phyloP scores from a whole-genome alignment of 2,113 vertebrate species.

The Dinomys branickii region DNA sequence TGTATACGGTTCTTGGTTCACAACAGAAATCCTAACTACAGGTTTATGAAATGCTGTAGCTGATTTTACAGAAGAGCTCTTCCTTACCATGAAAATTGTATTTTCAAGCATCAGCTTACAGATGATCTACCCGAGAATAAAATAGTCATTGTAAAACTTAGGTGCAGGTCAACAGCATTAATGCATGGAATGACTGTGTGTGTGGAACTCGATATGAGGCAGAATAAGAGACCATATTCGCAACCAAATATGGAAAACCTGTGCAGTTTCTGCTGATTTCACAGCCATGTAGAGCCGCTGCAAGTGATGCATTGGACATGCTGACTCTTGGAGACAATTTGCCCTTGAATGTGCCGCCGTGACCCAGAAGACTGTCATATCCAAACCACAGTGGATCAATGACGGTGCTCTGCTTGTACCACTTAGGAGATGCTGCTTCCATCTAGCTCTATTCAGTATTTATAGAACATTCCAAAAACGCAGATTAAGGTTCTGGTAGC shows the following conservation, averaged over 20 bases:
- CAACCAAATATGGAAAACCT: background rate
- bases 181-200: background rate
- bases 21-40: background rate
- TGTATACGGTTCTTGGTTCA: background rate
- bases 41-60: slow-evolving; percentile 4
- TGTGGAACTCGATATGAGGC: background rate
- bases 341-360: background rate
- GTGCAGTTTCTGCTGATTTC: background rate
- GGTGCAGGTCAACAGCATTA: background rate
- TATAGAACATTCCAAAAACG: background rate
- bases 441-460: background rate
- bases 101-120: background rate
- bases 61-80: background rate
- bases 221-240: background rate
- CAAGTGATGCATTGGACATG: background rate
- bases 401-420: background rate
- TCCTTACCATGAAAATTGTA: slow-evolving; percentile 21
- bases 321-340: background rate
- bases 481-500: background rate
- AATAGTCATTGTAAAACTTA: slow-evolving; percentile 22
- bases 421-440: background rate
- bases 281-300: background rate
- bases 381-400: background rate
- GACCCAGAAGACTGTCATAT: background rate
- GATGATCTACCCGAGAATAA: background rate